Evolutionary conservation across 2,113 vertebrate species (phyloP).

Genomic region (Plectropomus leopardus): DNA sequence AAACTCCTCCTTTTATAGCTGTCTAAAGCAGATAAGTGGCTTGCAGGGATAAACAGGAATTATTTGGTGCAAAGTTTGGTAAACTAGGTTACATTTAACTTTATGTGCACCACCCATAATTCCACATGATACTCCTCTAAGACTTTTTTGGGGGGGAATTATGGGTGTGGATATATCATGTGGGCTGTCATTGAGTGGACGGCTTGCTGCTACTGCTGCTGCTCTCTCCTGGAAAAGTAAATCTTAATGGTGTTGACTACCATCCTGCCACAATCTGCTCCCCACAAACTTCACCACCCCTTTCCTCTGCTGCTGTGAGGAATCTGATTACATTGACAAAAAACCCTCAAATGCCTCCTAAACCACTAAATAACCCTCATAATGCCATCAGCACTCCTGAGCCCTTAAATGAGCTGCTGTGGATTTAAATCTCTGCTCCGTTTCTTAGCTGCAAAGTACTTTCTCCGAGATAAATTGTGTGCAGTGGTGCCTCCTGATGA

Average conservation of each 20-base stretch:
- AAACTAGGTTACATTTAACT: constrained; percentile 59
- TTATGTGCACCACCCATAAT: constrained; percentile 38
- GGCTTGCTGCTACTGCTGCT: not conserved
- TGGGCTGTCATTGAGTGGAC: constrained; percentile 44
- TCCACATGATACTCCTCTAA: constrained; percentile 24
- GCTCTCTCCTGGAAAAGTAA: constrained; percentile 47
- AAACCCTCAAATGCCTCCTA: constrained; percentile 60
- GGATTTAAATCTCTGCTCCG: constrained; percentile 12
- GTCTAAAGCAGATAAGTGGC: constrained; percentile 60
- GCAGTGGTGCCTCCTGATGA: not conserved
- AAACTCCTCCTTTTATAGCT: constrained; percentile 24
- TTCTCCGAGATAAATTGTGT: constrained; percentile 13
- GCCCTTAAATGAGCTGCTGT: constrained; percentile 7
- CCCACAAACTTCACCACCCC: constrained; percentile 36
- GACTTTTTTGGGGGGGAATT: constrained; percentile 36
- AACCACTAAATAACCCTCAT: constrained; percentile 64
- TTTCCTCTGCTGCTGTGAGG: constrained; percentile 20
- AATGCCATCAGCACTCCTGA: constrained; percentile 27
- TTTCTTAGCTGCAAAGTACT: constrained; percentile 20
- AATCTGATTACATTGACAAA: constrained; percentile 43
- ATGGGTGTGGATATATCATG: constrained; percentile 49
- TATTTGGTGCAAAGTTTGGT: constrained; percentile 56
- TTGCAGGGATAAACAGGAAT: constrained; percentile 62
- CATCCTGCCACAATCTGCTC: constrained; percentile 63
- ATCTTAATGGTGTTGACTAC: constrained; percentile 59